Conservation (phyloP, 2,888 invertebrate genomes). For the Clepsis dumicolana region DNA sequence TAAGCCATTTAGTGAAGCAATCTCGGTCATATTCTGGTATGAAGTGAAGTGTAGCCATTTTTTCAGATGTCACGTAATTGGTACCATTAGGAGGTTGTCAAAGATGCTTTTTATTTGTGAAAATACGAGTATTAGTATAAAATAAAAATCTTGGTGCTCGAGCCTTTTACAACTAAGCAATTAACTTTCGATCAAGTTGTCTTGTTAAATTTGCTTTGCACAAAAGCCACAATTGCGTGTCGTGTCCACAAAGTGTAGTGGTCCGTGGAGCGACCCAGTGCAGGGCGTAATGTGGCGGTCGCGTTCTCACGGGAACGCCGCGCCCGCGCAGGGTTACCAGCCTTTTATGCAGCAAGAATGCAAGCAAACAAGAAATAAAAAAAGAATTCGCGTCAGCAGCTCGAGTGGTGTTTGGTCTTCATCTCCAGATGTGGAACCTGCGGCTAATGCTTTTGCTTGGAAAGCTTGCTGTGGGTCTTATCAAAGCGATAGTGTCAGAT, state of each 20-base stretch:
- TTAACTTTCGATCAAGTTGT: background rate
- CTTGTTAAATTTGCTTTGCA: background rate
- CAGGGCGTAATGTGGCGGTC: slow-evolving; percentile 69
- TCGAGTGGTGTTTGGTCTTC: background rate
- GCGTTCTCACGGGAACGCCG: slow-evolving; percentile 83
- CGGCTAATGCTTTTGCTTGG: too few relatives aligned
- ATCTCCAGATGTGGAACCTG: background rate
- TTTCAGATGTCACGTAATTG: too few relatives aligned
- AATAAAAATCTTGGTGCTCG: too few relatives aligned
- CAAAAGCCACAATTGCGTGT: background rate
- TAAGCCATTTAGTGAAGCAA: too few relatives aligned
- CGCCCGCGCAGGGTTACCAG: slow-evolving; percentile 50
- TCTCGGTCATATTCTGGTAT: background rate
- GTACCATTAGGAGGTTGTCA: too few relatives aligned
- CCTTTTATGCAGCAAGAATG: slow-evolving; percentile 11
- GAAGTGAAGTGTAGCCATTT: too few relatives aligned
- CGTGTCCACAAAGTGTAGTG: slow-evolving; percentile 23
- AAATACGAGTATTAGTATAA: too few relatives aligned
- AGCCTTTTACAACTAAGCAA: too few relatives aligned
- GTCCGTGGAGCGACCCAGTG: slow-evolving; percentile 65
- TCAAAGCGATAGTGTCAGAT: too few relatives aligned
- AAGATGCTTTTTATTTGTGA: too few relatives aligned
- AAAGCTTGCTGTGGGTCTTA: too few relatives aligned
- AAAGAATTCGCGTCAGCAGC: background rate
- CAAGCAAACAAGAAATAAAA: background rate